Evolutionary conservation across 2,888 invertebrate genomes (phyloP), one percentile per base, ranked within the genome.

Genomic region (Scaptomyza parva): DNA sequence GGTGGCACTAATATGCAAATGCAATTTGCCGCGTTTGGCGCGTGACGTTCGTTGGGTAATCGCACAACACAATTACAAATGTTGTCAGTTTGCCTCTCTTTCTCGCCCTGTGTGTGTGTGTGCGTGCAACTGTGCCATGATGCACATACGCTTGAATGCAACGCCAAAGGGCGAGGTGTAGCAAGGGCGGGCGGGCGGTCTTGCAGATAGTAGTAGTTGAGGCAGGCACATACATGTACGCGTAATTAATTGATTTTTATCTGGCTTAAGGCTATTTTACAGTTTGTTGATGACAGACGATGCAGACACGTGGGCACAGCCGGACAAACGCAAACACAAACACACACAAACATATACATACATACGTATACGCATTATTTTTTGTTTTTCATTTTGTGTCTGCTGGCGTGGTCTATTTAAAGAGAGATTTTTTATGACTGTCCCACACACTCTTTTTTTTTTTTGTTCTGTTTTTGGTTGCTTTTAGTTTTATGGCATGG

Each of bases 191-290:
- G 17, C 14, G 4, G 17, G 14, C n/a, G n/a, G 33, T 30, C 11
- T 1, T 11, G n/a, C n/a, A n/a, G 11, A 6, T 2, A 26, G 26
- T 1, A 7, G 53, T 17, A 28, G 28, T 14, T 28, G 65, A 43
- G 67, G 61, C 66, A 61, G 86, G 37, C 37, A 37, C 37, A 68
- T 63, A 70, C 86, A 77, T 88, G 88, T 70, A 88, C 86, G 88
- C 78, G 86, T 88, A 90, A 89, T 89, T 90, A 89, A 89, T 89
- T 89, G 89, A 89, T 89, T 89, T 90, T 88, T 89, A 89, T 90
- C 88, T 88, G 89, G 88, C 90, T 88, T 88, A 78, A 84, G 89
- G 89, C 89, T 86, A 86, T 85, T 85, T 88, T 86, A 88, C 86
- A 86, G 88, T 85, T 85, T 85, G 88, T 83, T 86, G 84, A 78